Conservation (phyloP, 1,140 invertebrate genomes). For the Listronotus oregonensis region DNA sequence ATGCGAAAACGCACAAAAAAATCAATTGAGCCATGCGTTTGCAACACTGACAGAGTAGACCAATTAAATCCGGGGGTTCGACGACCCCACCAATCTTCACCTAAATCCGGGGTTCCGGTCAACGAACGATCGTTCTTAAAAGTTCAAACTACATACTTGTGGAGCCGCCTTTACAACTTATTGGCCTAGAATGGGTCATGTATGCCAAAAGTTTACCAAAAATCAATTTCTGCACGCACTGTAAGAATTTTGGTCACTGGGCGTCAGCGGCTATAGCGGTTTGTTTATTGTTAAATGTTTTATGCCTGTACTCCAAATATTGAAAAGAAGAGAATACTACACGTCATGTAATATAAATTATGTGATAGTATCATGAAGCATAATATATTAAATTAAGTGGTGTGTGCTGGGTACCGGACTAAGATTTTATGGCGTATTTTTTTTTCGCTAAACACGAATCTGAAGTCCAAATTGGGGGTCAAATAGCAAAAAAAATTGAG, state of each 20-base stretch:
- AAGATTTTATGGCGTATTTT: too few relatives aligned
- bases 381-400: too few relatives aligned
- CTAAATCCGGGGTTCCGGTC: constrained; percentile 22
- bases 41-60: not conserved
- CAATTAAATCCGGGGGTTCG: constrained; percentile 10
- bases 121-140: constrained; percentile 21
- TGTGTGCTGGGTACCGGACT: too few relatives aligned
- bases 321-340: too few relatives aligned
- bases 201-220: constrained; percentile 28
- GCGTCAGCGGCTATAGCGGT: constrained; percentile 17
- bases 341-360: too few relatives aligned
- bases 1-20: too few relatives aligned
- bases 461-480: too few relatives aligned
- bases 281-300: constrained; percentile 3
- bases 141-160: constrained; percentile 7
- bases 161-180: constrained; percentile 12
- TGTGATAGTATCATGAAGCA: too few relatives aligned
- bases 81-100: constrained; percentile 22
- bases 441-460: too few relatives aligned
- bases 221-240: constrained; percentile 12
- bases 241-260: constrained; percentile 21
- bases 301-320: too few relatives aligned
- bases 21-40: too few relatives aligned
- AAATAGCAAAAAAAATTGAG: too few relatives aligned
- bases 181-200: constrained; percentile 26